These are phyloP conservation scores for Melitaea cinxia DNA, from an alignment of 1,140 invertebrate species.

Conservation along the genomic window DNA sequence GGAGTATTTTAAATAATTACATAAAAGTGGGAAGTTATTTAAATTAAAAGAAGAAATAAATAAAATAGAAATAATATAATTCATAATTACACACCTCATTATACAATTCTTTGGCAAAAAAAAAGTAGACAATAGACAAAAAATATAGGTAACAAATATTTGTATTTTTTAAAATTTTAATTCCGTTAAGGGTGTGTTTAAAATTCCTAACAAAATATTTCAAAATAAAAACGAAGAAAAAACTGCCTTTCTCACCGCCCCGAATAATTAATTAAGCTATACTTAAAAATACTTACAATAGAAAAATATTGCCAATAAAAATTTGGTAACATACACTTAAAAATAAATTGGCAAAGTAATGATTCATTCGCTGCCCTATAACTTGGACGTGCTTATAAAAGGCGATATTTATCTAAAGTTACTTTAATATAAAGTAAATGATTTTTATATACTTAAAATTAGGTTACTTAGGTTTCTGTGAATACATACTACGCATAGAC, in stretches of 20 bases:
- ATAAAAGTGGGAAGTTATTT: background rate
- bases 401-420: conserved; percentile 67
- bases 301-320: conserved; percentile 62
- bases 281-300: conserved; percentile 56
- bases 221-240: conserved; percentile 7
- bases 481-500: conserved; percentile 30
- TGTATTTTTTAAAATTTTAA: background rate
- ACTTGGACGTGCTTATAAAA: conserved; percentile 73
- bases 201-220: conserved; percentile 12
- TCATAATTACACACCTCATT: background rate
- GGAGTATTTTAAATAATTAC: no score
- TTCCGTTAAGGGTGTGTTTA: background rate
- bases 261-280: conserved; percentile 42
- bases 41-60: no score
- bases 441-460: conserved; percentile 17
- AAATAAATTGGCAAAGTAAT: conserved; percentile 59
- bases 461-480: conserved; percentile 29
- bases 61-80: background rate
- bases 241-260: conserved; percentile 40
- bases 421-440: conserved; percentile 75
- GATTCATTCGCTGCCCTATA: conserved; percentile 65
- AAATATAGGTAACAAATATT: no score
- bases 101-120: no score
- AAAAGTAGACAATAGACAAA: no score
- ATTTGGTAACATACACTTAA: conserved; percentile 59